These are phyloP conservation scores for Phocides pigmalion DNA, from an alignment of 1,140 invertebrate species.

Conservation along the genomic window DNA sequence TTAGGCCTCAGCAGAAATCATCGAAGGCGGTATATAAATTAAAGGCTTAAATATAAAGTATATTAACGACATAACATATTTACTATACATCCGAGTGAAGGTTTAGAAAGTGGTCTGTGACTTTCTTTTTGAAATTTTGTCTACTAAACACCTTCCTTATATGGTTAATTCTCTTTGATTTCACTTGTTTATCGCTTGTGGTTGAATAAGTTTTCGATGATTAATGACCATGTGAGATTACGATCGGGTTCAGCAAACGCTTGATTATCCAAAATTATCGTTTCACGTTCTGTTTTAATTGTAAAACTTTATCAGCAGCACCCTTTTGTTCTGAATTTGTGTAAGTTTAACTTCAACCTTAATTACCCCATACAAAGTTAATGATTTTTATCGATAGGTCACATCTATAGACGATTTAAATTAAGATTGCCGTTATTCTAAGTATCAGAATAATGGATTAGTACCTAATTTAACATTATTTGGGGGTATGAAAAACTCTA, in stretches of 20 bases:
- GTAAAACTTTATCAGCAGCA: slow-evolving; percentile 30
- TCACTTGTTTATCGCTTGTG: background rate
- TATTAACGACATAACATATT: too few relatives aligned
- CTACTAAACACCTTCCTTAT: too few relatives aligned
- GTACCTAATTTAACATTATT: background rate
- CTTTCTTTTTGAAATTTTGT: too few relatives aligned
- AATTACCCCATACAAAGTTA: slow-evolving; percentile 25
- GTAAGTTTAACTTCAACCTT: slow-evolving; percentile 17
- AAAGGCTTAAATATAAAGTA: too few relatives aligned
- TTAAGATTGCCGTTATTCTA: slow-evolving; percentile 11
- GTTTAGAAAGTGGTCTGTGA: background rate
- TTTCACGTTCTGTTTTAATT: slow-evolving; percentile 34
- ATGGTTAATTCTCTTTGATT: background rate
- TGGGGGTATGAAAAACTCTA: too few relatives aligned
- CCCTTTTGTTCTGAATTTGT: slow-evolving; percentile 2
- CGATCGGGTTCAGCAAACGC: slow-evolving; percentile 38
- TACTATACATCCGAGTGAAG: too few relatives aligned
- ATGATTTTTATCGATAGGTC: slow-evolving; percentile 28
- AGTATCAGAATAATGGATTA: background rate
- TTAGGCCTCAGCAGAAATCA: too few relatives aligned
- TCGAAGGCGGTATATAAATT: too few relatives aligned
- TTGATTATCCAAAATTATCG: slow-evolving; percentile 38
- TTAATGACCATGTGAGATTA: slow-evolving; percentile 32
- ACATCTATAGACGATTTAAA: slow-evolving; percentile 28
- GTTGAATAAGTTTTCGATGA: slow-evolving; percentile 8